Evolutionary conservation across 2,888 invertebrate species (phyloP).

Genomic region (Nycteola revayana): DNA sequence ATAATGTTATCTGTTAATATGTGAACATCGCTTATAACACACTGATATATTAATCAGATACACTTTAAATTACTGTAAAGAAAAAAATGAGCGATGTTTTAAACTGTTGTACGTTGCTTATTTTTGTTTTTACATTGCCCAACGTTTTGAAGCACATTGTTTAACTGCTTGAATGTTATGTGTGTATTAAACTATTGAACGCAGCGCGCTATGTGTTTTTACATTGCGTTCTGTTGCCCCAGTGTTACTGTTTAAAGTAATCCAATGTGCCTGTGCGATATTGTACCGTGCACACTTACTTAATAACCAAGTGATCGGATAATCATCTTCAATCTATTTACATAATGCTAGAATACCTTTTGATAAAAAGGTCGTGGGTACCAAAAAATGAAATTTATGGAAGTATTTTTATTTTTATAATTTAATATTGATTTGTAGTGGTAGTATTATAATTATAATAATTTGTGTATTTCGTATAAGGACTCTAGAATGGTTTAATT

Average conservation of each 20-base stretch:
- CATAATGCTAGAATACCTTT: too few species aligned
- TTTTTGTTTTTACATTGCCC: constrained; percentile 22
- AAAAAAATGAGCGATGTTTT: constrained; percentile 22
- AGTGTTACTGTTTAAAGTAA: constrained; percentile 8
- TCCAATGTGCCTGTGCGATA: constrained; percentile 30
- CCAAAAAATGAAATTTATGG: too few species aligned
- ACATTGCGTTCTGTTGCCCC: constrained; percentile 19
- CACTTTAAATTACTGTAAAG: constrained; percentile 1
- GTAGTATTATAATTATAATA: too few species aligned
- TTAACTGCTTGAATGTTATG: constrained; percentile 29
- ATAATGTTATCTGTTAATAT: constrained; percentile 10
- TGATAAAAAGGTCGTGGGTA: too few species aligned
- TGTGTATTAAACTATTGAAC: constrained; percentile 22
- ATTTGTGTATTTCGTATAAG: too few species aligned
- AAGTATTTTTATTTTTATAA: too few species aligned
- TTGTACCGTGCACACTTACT: constrained; percentile 23
- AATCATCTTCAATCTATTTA: too few species aligned
- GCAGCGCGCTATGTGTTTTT: constrained; percentile 16
- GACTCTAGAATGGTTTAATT: too few species aligned
- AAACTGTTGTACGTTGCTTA: constrained; percentile 17
- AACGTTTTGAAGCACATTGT: constrained; percentile 24
- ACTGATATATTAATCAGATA: neutral
- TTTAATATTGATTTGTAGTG: too few species aligned
- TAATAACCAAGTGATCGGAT: too few species aligned
- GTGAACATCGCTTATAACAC: constrained; percentile 24